Evolutionary conservation across 1,140 invertebrate genomes (phyloP).

Genomic region (Xylocopa sonorina): DNA sequence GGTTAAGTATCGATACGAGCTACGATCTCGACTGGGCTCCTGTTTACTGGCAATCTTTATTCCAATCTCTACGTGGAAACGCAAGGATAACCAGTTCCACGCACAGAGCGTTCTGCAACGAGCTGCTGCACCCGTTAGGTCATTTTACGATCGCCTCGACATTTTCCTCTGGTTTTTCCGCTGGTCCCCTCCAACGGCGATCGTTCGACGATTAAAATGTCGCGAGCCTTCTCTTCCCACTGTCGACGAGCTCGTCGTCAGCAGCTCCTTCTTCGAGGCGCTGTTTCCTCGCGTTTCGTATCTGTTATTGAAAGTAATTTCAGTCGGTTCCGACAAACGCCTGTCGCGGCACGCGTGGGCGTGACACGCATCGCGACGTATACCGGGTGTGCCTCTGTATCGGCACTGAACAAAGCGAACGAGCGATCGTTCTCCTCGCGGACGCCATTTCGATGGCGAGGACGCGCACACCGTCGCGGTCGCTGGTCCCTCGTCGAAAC

Average conservation of each 20-base stretch:
- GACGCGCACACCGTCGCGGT: too few species aligned
- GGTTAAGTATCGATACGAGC: constrained; percentile 54
- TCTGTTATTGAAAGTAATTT: constrained; percentile 50
- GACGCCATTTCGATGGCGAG: too few species aligned
- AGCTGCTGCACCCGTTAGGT: not conserved
- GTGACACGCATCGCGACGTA: constrained; percentile 44
- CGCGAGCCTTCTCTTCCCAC: not conserved
- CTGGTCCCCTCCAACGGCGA: too few species aligned
- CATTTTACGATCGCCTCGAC: not conserved
- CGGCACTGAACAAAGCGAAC: constrained; percentile 32
- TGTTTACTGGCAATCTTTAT: constrained; percentile 58
- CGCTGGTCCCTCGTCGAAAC: constrained; percentile 53
- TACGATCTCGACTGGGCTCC: constrained; percentile 49
- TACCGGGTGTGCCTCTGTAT: constrained; percentile 52
- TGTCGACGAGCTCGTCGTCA: not conserved
- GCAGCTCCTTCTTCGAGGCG: not conserved
- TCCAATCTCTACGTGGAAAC: constrained; percentile 45
- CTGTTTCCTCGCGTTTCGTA: constrained; percentile 25
- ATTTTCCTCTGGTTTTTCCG: too few species aligned
- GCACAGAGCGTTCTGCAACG: constrained; percentile 32
- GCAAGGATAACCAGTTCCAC: constrained; percentile 58
- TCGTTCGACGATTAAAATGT: not conserved
- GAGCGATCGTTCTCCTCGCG: not conserved
- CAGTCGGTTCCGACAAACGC: constrained; percentile 46
- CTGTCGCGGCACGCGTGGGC: constrained; percentile 53